Conservation (phyloP, 2,888 invertebrate genomes). For the Thereva nobilitata region DNA sequence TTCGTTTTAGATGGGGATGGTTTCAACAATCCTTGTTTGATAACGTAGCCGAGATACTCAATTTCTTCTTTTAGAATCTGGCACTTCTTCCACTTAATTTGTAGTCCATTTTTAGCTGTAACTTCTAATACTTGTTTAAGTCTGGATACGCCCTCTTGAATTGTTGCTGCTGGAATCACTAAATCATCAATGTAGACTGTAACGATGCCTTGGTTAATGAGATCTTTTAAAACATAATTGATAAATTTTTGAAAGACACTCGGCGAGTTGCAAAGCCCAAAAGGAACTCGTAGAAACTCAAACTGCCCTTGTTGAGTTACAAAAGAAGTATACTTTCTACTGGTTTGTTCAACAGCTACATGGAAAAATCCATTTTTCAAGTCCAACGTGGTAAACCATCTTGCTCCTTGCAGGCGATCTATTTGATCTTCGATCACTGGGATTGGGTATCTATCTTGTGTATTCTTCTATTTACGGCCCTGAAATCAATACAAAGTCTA, state of each 20-base stretch:
- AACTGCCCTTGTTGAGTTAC: constrained; percentile 37
- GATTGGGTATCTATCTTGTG: constrained; percentile 42
- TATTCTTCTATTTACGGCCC: too few species aligned
- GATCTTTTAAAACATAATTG: constrained; percentile 11
- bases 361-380: constrained; percentile 37
- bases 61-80: constrained; percentile 1
- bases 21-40: constrained; percentile 11
- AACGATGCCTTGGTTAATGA: constrained; percentile 17
- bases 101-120: constrained; percentile 5
- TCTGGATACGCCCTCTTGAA: constrained; percentile 25
- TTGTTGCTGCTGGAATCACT: background rate
- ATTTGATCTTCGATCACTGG: constrained; percentile 46
- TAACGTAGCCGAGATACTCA: constrained; percentile 29
- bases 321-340: constrained; percentile 38
- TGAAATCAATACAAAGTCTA: constrained; percentile 35
- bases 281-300: constrained; percentile 52
- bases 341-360: constrained; percentile 31
- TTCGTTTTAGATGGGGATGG: constrained; percentile 27
- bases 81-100: background rate
- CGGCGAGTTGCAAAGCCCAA: constrained; percentile 52
- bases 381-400: constrained; percentile 39
- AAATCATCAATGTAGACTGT: constrained; percentile 20
- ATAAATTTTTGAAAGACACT: constrained; percentile 47
- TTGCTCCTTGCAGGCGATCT: constrained; percentile 43
- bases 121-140: background rate